Evolutionary conservation across 2,797 vertebrate genomes (phyloP).

Genomic region (Atherinosoma microstoma): DNA sequence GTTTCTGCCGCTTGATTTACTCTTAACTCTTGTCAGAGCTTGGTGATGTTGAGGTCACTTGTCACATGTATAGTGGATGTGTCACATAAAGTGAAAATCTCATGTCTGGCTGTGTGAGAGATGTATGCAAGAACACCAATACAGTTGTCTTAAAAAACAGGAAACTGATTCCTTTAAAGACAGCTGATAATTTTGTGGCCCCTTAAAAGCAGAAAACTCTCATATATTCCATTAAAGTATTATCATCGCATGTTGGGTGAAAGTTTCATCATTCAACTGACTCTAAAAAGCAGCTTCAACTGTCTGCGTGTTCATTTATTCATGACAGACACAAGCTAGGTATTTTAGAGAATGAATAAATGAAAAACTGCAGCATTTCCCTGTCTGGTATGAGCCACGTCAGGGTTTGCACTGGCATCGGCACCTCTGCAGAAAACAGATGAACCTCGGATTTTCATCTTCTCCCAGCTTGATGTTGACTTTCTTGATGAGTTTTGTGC

Average conservation of each 20-base stretch:
- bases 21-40: slow-evolving; percentile 54
- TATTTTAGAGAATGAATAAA: slow-evolving; percentile 2
- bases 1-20: slow-evolving; percentile 62
- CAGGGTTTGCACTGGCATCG: neutral
- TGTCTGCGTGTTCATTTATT: slow-evolving; percentile 13
- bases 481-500: neutral
- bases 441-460: slow-evolving; percentile 1
- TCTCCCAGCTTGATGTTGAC: neutral
- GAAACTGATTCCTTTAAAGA: slow-evolving; percentile 3
- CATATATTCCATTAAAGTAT: neutral
- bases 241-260: slow-evolving; percentile 1
- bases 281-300: neutral
- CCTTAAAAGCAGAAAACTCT: slow-evolving; percentile 1
- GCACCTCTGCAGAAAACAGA: neutral
- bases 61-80: slow-evolving; percentile 48
- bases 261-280: neutral
- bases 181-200: neutral
- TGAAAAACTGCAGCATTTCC: neutral
- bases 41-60: slow-evolving; percentile 60
- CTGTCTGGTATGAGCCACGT: neutral
- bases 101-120: slow-evolving; percentile 50
- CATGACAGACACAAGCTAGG: neutral
- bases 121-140: slow-evolving; percentile 13
- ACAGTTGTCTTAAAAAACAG: slow-evolving; percentile 5
- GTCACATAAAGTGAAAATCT: slow-evolving; percentile 44